These are phyloP conservation scores for Hirtodrosophila duncani DNA, from an alignment of 2,888 invertebrate genomes.

Conservation along the genomic window DNA sequence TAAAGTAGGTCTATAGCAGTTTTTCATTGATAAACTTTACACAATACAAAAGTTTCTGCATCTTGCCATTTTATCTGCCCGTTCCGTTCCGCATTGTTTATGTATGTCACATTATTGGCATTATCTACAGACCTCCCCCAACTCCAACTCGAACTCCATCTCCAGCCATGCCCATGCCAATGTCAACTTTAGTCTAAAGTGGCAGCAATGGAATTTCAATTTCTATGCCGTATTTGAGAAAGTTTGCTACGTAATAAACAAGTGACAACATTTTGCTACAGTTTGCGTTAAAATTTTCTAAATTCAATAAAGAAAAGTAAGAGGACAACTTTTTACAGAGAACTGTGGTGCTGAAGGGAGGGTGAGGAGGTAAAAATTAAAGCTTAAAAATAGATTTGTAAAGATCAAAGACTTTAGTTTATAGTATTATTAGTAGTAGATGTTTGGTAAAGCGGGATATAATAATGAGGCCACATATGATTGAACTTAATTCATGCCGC, in stretches of 20 bases:
- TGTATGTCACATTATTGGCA: conserved; percentile 34
- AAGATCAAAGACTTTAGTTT: too few species aligned
- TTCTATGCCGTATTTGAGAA: conserved; percentile 5
- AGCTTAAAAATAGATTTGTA: too few species aligned
- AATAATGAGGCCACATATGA: too few species aligned
- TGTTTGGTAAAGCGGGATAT: too few species aligned
- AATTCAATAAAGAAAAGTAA: conserved; percentile 50
- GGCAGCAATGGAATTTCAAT: conserved; percentile 25
- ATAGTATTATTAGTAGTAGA: too few species aligned
- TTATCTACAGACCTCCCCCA: neutral
- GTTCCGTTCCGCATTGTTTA: conserved; percentile 16
- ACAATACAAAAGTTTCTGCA: conserved; percentile 18
- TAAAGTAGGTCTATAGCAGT: too few species aligned
- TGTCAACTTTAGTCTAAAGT: neutral
- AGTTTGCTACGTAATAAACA: conserved; percentile 46
- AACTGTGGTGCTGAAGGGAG: conserved; percentile 64
- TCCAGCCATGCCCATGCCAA: neutral
- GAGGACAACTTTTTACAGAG: conserved; percentile 24
- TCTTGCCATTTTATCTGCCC: conserved; percentile 17
- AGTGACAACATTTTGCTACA: conserved; percentile 48
- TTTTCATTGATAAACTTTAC: conserved; percentile 22
- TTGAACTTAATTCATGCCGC: too few species aligned
- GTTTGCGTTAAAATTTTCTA: conserved; percentile 42
- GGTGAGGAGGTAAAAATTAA: too few species aligned
- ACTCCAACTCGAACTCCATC: neutral